Conservation (phyloP, 2,888 invertebrate genomes). For the Poecilobothrus nobilitatus region DNA sequence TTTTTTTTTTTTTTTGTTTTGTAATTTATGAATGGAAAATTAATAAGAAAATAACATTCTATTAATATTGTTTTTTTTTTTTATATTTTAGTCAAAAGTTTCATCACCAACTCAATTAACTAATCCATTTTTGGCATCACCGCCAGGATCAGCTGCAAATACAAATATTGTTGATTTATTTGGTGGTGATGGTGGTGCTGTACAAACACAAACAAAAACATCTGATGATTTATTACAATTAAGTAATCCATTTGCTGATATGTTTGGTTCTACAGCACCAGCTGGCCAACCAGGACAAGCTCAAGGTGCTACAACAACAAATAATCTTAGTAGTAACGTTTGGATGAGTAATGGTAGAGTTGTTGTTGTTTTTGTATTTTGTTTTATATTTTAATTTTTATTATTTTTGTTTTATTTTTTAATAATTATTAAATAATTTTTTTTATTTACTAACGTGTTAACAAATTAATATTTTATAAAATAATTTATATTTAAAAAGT, state of each 20-base stretch:
- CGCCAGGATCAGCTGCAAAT: slow-evolving; percentile 48
- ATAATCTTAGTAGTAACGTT: slow-evolving; percentile 36
- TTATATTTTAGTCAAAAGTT: slow-evolving; percentile 57
- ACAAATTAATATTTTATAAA: too few species aligned
- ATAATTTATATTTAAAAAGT: too few species aligned
- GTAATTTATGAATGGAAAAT: background rate
- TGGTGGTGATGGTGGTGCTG: slow-evolving; percentile 47
- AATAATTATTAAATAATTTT: too few species aligned
- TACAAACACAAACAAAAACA: slow-evolving; percentile 52
- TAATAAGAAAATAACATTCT: slow-evolving; percentile 16
- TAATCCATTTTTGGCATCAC: slow-evolving; percentile 69
- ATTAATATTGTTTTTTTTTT: slow-evolving; percentile 16
- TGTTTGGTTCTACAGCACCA: slow-evolving; percentile 53
- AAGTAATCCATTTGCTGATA: slow-evolving; percentile 86
- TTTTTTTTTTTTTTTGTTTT: slow-evolving; percentile 4
- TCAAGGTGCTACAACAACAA: slow-evolving; percentile 28
- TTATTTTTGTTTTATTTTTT: too few species aligned
- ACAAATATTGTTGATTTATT: slow-evolving; percentile 74
- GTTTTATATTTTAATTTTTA: slow-evolving; percentile 15
- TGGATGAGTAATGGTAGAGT: slow-evolving; percentile 48
- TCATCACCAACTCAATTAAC: slow-evolving; percentile 57
- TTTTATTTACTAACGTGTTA: too few species aligned
- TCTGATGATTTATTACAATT: slow-evolving; percentile 83
- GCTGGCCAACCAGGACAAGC: slow-evolving; percentile 30
- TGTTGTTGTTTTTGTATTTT: slow-evolving; percentile 36